Percentiles rank a stretch among this genome's conserved stretches.
Conservation (phyloP, 2,797 vertebrate species). For the Sebastes oblongus region DNA sequence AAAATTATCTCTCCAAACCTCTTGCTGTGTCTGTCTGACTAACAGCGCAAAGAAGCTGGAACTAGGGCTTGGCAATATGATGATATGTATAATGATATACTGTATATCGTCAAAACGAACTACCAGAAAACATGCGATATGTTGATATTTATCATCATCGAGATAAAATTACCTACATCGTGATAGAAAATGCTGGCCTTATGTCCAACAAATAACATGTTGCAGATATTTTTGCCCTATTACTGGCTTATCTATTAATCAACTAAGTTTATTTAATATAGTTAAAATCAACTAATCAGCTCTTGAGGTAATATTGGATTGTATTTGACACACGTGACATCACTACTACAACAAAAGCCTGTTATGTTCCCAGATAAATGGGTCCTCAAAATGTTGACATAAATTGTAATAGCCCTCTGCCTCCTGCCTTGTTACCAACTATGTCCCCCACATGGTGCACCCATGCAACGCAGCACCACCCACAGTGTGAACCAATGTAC, state of each 20-base stretch:
- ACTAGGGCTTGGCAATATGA: too few relatives aligned
- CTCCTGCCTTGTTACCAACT: constrained; percentile 25
- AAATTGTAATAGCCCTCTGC: neutral
- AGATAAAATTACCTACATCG: too few relatives aligned
- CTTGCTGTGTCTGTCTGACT: neutral
- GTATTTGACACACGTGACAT: neutral
- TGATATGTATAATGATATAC: too few relatives aligned
- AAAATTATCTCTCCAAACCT: neutral
- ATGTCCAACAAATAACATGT: neutral
- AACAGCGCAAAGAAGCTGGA: neutral
- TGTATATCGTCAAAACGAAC: too few relatives aligned
- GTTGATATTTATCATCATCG: too few relatives aligned
- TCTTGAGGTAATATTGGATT: neutral
- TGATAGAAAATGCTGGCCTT: too few relatives aligned
- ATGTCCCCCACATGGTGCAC: constrained; percentile 14
- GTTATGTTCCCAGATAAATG: neutral
- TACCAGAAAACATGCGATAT: too few relatives aligned
- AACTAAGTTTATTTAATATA: neutral
- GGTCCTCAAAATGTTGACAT: neutral
- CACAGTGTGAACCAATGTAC: constrained; percentile 69
- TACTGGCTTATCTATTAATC: neutral
- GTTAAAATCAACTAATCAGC: too few relatives aligned
- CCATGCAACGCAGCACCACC: constrained; percentile 58
- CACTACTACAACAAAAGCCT: neutral
- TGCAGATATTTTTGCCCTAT: neutral